phyloP scores from a whole-genome alignment of 2,888 invertebrate genomes.

The Hesperia comma region DNA sequence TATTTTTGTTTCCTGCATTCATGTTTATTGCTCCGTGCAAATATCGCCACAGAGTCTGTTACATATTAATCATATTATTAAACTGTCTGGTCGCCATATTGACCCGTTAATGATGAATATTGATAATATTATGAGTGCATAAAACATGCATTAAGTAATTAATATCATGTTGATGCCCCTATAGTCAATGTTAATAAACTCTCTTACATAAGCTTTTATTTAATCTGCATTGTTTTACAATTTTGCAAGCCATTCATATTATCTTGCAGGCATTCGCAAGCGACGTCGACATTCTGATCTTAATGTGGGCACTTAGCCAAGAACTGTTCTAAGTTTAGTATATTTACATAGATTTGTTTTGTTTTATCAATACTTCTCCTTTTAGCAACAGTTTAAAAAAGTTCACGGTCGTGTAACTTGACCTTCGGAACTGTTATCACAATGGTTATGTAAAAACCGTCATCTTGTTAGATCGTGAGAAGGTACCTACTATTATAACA shows the following conservation, averaged over 20 bases:
- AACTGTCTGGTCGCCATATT: not conserved
- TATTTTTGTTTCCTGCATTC: no score
- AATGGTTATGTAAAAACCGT: not conserved
- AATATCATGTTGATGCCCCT: conserved; percentile 24
- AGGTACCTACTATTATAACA: not conserved
- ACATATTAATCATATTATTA: not conserved
- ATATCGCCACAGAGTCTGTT: no score
- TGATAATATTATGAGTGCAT: conserved; percentile 17
- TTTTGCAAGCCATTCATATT: not conserved
- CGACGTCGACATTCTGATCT: conserved; percentile 43
- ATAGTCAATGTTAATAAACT: conserved; percentile 30
- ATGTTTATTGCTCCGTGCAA: no score
- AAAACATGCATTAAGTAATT: conserved; percentile 21
- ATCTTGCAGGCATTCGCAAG: not conserved
- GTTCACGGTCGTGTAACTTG: conserved; percentile 35
- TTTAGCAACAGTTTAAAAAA: conserved; percentile 28
- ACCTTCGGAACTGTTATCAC: not conserved
- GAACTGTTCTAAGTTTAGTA: conserved; percentile 55
- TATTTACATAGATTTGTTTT: conserved; percentile 37
- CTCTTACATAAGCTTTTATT: conserved; percentile 13
- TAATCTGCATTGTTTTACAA: not conserved
- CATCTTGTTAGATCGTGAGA: conserved; percentile 1
- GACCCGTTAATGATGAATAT: conserved; percentile 15
- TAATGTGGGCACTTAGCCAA: conserved; percentile 64
- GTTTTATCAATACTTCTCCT: conserved; percentile 34